Percentiles rank a stretch among this genome's conserved stretches.
Evolutionary conservation across 2,888 invertebrate species (phyloP).

Genomic region (Eristalis tenax): DNA sequence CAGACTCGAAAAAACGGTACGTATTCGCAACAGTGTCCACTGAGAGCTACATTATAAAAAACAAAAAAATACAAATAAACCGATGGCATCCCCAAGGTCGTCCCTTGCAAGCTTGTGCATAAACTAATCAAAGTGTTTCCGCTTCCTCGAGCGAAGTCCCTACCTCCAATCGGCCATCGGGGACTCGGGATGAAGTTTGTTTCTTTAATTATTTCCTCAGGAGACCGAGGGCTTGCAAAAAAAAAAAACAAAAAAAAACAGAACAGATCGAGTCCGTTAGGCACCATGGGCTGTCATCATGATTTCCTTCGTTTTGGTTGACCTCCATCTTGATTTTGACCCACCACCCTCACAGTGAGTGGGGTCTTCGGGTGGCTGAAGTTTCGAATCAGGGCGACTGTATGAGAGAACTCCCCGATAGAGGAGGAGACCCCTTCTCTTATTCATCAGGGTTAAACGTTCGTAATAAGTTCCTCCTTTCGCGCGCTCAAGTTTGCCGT

Average conservation of each 20-base stretch:
- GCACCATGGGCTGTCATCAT: conserved; percentile 16
- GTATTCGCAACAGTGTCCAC: conserved; percentile 18
- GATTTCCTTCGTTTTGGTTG: conserved; percentile 7
- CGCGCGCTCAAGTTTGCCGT: conserved; percentile 9
- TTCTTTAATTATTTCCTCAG: conserved; percentile 26
- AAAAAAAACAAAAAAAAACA: not conserved
- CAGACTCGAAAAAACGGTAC: conserved; percentile 1
- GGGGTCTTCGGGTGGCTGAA: not conserved
- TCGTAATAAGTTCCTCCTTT: conserved; percentile 42
- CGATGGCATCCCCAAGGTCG: conserved; percentile 11
- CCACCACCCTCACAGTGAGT: not conserved
- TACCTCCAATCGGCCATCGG: not conserved
- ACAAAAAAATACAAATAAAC: not conserved
- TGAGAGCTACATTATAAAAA: not conserved
- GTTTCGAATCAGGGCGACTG: not conserved
- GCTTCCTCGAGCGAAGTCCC: not conserved
- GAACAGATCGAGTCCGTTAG: conserved; percentile 1
- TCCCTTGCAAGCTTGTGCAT: conserved; percentile 33
- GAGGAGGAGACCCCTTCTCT: not conserved
- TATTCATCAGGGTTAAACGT: conserved; percentile 40
- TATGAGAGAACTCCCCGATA: not conserved
- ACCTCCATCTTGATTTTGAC: not conserved
- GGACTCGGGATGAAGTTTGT: conserved; percentile 3
- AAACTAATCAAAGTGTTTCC: conserved; percentile 33
- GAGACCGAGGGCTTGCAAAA: not conserved